A percentile compares a stretch with the other conserved stretches of the same genome.
Evolutionary conservation across 1,140 invertebrate genomes (phyloP).

Genomic region (Araneus ventricosus): DNA sequence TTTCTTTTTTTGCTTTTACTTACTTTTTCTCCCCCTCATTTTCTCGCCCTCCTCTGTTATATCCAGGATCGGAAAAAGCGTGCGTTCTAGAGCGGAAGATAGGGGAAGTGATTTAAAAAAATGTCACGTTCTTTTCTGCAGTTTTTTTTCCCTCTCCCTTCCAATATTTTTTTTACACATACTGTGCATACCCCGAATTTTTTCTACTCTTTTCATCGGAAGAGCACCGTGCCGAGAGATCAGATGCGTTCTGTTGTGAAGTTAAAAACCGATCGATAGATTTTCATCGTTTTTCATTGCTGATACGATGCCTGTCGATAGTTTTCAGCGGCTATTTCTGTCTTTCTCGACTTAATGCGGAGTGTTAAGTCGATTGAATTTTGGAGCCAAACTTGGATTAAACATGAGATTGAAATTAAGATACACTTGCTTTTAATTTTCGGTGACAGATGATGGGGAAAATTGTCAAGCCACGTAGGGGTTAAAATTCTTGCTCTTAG

Average conservation of each 20-base stretch:
- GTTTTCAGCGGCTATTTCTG: neutral
- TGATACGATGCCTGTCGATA: neutral
- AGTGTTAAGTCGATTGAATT: neutral
- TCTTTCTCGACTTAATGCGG: neutral
- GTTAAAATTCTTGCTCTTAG: too few relatives aligned
- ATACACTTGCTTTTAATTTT: too few relatives aligned
- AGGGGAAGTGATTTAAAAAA: slow-evolving; percentile 20
- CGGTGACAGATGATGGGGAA: too few relatives aligned
- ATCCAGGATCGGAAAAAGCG: neutral
- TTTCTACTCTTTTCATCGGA: neutral
- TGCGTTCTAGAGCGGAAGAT: slow-evolving; percentile 26
- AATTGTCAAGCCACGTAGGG: too few relatives aligned
- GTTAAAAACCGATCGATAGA: slow-evolving; percentile 1
- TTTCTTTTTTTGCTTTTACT: neutral
- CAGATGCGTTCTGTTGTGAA: neutral
- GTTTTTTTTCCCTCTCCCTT: too few relatives aligned
- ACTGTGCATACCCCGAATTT: neutral
- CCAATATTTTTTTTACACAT: neutral
- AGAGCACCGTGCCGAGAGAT: neutral
- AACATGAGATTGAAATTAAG: too few relatives aligned
- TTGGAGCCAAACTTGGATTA: neutral
- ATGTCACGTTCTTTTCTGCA: slow-evolving; percentile 6
- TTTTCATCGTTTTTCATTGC: neutral
- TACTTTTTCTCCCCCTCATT: neutral
- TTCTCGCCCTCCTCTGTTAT: neutral